Conservation (phyloP, 2,888 invertebrate genomes). For the Spodoptera picta region DNA sequence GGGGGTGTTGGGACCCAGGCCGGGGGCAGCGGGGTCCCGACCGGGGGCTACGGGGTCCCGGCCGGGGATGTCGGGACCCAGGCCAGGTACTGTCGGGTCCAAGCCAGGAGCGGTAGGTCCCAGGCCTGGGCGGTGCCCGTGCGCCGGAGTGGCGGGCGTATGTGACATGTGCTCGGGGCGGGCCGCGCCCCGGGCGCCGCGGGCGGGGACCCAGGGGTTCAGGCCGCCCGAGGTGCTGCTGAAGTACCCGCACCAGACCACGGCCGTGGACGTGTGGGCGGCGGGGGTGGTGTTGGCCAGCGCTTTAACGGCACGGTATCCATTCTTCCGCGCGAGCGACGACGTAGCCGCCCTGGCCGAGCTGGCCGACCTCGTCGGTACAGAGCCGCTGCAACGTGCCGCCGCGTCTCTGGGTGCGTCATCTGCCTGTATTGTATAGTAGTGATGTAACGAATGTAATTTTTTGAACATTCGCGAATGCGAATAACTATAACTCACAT, state of each 20-base stretch:
- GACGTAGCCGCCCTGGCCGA: constrained; percentile 93
- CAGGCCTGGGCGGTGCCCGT: constrained; percentile 77
- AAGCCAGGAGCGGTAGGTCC: constrained; percentile 47
- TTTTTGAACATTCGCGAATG: too few species aligned
- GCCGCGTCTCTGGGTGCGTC: constrained; percentile 90
- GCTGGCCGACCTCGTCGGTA: constrained; percentile 94
- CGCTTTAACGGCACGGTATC: constrained; percentile 93
- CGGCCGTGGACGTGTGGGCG: constrained; percentile 97
- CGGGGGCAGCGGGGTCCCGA: not conserved
- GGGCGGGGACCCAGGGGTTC: constrained; percentile 97
- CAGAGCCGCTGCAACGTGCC: constrained; percentile 90
- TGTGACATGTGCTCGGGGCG: constrained; percentile 91
- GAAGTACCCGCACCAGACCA: constrained; percentile 93
- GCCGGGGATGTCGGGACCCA: constrained; percentile 43
- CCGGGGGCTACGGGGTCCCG: too few species aligned
- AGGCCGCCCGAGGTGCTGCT: constrained; percentile 95
- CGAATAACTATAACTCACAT: too few species aligned
- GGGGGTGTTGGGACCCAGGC: constrained; percentile 44
- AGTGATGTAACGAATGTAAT: too few species aligned
- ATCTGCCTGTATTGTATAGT: too few species aligned
- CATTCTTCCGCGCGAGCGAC: constrained; percentile 95
- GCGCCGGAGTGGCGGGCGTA: constrained; percentile 90
- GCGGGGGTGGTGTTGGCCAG: constrained; percentile 93
- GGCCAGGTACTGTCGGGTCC: constrained; percentile 5
- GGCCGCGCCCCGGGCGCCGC: constrained; percentile 91